Evolutionary conservation across 2,888 invertebrate genomes (phyloP).

Genomic region (Blera fallax): DNA sequence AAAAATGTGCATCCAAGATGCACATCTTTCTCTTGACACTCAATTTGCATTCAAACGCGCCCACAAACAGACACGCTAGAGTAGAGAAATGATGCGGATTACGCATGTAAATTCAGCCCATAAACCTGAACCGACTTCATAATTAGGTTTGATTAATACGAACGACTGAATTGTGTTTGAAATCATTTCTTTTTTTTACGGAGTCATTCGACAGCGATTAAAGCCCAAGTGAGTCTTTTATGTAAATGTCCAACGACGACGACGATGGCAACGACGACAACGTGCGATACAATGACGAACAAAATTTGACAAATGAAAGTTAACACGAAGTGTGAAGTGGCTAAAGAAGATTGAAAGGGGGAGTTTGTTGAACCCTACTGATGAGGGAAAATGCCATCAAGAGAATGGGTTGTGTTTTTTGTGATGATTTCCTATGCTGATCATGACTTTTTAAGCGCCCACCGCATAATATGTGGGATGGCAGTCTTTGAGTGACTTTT

Average conservation of each 20-base stretch:
- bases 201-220: constrained; percentile 34
- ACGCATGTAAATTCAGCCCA: constrained; percentile 52
- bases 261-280: constrained; percentile 9
- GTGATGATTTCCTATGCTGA: neutral
- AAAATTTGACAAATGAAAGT: constrained; percentile 68
- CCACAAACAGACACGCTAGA: neutral
- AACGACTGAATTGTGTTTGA: constrained; percentile 21
- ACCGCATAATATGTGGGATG: neutral
- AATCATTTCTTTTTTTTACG: neutral
- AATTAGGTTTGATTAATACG: constrained; percentile 60
- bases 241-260: constrained; percentile 44
- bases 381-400: neutral
- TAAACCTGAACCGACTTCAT: constrained; percentile 45
- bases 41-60: constrained; percentile 40
- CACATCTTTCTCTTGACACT: constrained; percentile 6
- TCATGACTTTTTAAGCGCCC: neutral
- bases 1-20: constrained; percentile 42
- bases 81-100: neutral
- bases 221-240: constrained; percentile 57
- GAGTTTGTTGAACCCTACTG: constrained; percentile 26
- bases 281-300: constrained; percentile 29
- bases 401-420: constrained; percentile 4
- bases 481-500: constrained; percentile 28
- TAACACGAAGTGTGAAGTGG: constrained; percentile 17
- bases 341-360: neutral